phyloP scores from a whole-genome alignment of 2,113 vertebrate species.

The Neogale vison region DNA sequence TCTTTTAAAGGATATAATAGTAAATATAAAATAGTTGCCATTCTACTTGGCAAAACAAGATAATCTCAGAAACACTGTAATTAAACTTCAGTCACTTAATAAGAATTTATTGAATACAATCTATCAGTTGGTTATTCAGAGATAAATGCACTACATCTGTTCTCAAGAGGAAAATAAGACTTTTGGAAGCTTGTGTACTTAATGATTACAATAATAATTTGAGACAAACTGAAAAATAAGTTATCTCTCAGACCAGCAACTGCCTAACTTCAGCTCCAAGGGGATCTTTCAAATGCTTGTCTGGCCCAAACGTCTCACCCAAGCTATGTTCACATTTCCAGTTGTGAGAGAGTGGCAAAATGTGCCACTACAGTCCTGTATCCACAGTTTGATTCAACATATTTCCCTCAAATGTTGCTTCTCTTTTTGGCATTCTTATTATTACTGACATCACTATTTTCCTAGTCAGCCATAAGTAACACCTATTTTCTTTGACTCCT shows the following conservation, averaged over 20 bases:
- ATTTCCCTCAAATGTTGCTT: not conserved
- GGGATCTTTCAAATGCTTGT: not conserved
- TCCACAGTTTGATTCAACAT: not conserved
- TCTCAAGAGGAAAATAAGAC: slow-evolving; percentile 5
- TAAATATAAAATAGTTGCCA: not conserved
- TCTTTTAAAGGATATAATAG: not conserved
- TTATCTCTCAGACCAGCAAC: not conserved
- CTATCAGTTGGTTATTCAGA: not conserved
- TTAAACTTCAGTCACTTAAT: not conserved
- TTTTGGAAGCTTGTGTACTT: not conserved
- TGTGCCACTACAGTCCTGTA: not conserved
- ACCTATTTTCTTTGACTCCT: not conserved
- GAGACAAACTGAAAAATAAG: slow-evolving; percentile 7
- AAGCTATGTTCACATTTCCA: not conserved
- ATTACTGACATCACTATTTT: not conserved
- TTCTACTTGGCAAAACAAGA: slow-evolving; percentile 18
- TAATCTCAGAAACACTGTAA: not conserved
- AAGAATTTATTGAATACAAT: not conserved
- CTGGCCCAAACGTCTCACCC: not conserved
- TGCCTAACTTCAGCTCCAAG: not conserved
- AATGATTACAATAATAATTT: slow-evolving; percentile 31
- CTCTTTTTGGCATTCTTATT: not conserved
- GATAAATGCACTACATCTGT: not conserved
- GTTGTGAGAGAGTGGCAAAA: not conserved
- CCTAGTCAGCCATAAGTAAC: not conserved